These are phyloP conservation scores for Poeciliopsis presidionis DNA, from an alignment of 2,797 vertebrate genomes.

Conservation along the genomic window DNA sequence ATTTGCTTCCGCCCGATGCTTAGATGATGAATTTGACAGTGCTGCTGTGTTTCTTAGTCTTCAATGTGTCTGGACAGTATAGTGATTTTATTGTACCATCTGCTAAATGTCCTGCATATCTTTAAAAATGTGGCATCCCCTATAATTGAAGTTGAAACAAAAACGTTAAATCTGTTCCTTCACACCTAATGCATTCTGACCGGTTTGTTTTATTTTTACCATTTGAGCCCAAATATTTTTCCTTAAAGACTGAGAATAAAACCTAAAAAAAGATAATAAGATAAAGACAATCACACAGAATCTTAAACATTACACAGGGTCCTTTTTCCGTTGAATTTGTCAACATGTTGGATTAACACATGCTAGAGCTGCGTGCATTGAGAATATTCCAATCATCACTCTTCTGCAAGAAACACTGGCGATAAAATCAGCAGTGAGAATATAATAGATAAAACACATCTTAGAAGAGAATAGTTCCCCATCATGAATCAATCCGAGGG, in stretches of 20 bases:
- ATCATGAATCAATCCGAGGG: conserved; percentile 68
- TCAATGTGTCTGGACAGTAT: not conserved
- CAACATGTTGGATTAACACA: conserved; percentile 12
- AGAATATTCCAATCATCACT: conserved; percentile 27
- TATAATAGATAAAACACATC: conserved; percentile 49
- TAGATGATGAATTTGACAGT: not conserved
- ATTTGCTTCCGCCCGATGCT: not conserved
- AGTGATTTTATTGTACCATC: conserved; percentile 23
- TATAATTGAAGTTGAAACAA: conserved; percentile 29
- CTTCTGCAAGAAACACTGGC: conserved; percentile 28
- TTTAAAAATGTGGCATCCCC: conserved; percentile 19
- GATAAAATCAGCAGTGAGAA: conserved; percentile 41
- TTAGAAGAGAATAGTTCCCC: conserved; percentile 58
- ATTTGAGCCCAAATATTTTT: conserved; percentile 22
- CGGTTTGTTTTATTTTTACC: conserved; percentile 13
- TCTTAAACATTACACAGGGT: conserved; percentile 15
- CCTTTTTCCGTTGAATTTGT: conserved; percentile 18
- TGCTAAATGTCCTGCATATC: conserved; percentile 33
- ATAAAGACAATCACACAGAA: too few relatives aligned
- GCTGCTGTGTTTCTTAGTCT: not conserved
- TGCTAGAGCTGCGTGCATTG: conserved; percentile 12
- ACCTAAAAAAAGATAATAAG: not conserved
- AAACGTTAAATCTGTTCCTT: conserved; percentile 37
- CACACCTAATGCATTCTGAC: conserved; percentile 27
- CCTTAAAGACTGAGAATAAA: not conserved